Conservation (phyloP, 1,140 invertebrate species). For the Trichonephila clavata region DNA sequence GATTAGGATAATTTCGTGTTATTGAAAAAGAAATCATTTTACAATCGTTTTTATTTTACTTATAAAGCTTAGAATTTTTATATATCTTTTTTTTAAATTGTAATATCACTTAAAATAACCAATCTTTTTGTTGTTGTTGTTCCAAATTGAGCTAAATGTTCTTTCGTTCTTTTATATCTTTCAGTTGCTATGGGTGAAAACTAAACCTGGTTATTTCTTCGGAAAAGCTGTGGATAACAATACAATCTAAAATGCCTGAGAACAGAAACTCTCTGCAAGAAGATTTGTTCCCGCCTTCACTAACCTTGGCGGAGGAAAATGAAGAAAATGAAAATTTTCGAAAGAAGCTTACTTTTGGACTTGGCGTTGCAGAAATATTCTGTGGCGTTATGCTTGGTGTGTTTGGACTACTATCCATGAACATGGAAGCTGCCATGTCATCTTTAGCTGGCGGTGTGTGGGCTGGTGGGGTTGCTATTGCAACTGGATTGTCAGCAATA, state of each 20-base stretch:
- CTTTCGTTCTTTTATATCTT: neutral
- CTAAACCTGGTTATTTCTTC: neutral
- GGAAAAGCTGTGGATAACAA: neutral
- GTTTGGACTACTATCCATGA: slow-evolving; percentile 65
- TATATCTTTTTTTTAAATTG: too few species aligned
- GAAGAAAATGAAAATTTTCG: slow-evolving; percentile 58
- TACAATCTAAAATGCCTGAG: slow-evolving; percentile 44
- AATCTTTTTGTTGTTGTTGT: too few species aligned
- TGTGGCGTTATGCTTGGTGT: slow-evolving; percentile 51
- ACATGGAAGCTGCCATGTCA: slow-evolving; percentile 70
- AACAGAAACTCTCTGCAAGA: slow-evolving; percentile 67
- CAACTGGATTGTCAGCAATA: slow-evolving; percentile 67
- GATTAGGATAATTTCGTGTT: too few species aligned
- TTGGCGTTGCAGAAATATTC: slow-evolving; percentile 65
- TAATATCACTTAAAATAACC: neutral
- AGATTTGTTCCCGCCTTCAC: slow-evolving; percentile 56
- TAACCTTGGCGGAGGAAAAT: slow-evolving; percentile 33
- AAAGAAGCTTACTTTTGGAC: slow-evolving; percentile 57
- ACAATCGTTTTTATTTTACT: too few species aligned
- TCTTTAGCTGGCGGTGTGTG: slow-evolving; percentile 68
- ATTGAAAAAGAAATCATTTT: too few species aligned
- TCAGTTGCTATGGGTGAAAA: slow-evolving; percentile 24
- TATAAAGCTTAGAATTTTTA: too few species aligned
- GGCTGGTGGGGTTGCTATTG: slow-evolving; percentile 50
- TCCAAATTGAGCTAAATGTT: neutral